Conservation (phyloP, 35 echinoderm and acorn worm genomes). For the Antedon bifida region DNA sequence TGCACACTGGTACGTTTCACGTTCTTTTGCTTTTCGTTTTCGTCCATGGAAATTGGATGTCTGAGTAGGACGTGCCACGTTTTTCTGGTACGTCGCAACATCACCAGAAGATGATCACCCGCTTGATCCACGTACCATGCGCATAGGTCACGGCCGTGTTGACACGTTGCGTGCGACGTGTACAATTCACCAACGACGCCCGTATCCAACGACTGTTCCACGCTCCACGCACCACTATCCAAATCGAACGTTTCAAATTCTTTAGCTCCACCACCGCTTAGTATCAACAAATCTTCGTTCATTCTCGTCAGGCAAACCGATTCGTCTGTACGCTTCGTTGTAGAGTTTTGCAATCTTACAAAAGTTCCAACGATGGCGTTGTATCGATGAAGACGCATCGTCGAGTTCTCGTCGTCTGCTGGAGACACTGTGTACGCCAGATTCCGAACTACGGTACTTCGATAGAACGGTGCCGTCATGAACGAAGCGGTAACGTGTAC, state of each 20-base stretch:
- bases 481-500: neutral
- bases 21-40: neutral
- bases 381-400: neutral
- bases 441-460: neutral
- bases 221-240: too few species aligned
- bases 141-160: too few species aligned
- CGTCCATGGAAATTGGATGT: neutral
- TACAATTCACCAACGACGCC: too few species aligned
- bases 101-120: too few species aligned
- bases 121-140: too few species aligned
- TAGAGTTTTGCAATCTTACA: neutral
- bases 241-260: neutral
- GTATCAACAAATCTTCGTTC: neutral
- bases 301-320: neutral
- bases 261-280: neutral
- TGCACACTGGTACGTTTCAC: neutral
- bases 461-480: neutral
- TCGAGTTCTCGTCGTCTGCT: neutral
- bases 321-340: neutral
- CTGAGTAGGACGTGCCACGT: neutral
- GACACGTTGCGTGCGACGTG: too few species aligned
- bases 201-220: too few species aligned
- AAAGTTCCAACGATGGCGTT: neutral
- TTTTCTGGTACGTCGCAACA: too few species aligned
- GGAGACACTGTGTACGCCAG: neutral